Conservation (phyloP, 2,113 vertebrate genomes). For the Edolisoma coerulescens region DNA sequence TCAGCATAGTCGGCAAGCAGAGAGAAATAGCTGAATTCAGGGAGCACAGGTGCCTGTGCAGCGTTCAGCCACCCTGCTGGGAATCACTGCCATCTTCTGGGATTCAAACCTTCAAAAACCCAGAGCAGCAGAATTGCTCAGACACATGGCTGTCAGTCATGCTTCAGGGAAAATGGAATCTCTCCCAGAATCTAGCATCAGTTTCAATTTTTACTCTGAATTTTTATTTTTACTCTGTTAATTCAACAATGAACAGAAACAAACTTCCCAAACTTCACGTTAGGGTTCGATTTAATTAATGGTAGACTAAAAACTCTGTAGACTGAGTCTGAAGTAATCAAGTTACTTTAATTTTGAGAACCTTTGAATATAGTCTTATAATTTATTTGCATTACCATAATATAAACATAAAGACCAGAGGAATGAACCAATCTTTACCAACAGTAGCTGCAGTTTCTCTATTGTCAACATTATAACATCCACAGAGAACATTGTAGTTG, state of each 20-base stretch:
- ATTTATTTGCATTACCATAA: background rate
- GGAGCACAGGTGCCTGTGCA: background rate
- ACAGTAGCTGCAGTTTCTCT: background rate
- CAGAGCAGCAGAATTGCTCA: background rate
- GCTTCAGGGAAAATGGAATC: background rate
- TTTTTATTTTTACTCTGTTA: background rate
- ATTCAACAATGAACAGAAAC: background rate
- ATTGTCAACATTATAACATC: background rate
- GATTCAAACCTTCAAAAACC: background rate
- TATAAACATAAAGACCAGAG: background rate
- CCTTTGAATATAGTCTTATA: too few species aligned
- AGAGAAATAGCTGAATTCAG: background rate
- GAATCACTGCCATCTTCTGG: background rate
- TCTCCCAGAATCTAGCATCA: background rate
- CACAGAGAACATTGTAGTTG: rapidly evolving
- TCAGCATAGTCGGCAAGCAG: background rate
- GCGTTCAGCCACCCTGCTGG: background rate
- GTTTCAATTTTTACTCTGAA: background rate
- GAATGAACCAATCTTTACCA: background rate
- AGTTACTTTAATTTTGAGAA: background rate
- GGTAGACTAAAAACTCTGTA: background rate
- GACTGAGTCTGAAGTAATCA: background rate
- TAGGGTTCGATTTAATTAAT: background rate
- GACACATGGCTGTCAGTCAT: background rate
- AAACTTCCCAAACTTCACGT: background rate